phyloP scores from a whole-genome alignment of 2,797 vertebrate genomes.

The Centropyge bicolor region DNA sequence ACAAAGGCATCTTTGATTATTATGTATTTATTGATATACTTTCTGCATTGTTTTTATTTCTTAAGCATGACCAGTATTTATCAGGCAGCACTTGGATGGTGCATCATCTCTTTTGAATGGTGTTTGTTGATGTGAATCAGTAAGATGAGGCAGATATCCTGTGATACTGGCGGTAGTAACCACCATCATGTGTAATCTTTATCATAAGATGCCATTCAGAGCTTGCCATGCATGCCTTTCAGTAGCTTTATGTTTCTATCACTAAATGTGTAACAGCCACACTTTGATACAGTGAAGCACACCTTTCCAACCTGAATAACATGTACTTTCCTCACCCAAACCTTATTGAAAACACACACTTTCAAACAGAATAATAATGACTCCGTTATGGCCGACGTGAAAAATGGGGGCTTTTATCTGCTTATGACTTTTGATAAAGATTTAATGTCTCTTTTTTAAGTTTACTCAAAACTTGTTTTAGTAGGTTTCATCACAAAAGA shows the following conservation, averaged over 20 bases:
- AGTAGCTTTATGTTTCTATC: neutral
- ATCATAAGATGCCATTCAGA: neutral
- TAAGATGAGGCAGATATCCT: neutral
- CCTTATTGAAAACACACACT: neutral
- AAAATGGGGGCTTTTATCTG: neutral
- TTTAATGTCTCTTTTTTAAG: neutral
- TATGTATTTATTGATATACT: neutral
- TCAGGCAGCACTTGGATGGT: neutral
- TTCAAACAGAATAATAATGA: conserved; percentile 11
- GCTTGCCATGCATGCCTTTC: neutral
- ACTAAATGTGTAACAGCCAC: neutral
- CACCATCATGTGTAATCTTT: neutral
- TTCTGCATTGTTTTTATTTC: conserved; percentile 2
- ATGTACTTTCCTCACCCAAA: neutral
- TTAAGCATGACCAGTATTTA: neutral
- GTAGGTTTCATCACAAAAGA: neutral
- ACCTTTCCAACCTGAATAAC: neutral
- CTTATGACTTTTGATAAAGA: neutral
- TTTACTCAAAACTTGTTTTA: neutral
- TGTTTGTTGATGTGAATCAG: neutral
- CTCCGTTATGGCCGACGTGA: neutral
- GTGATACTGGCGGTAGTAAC: neutral
- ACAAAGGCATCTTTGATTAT: neutral
- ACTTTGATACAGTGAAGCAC: neutral
- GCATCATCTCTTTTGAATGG: no score